Evolutionary conservation across 2,113 vertebrate species (phyloP).

Genomic region (Ivindomyrus marchei): DNA sequence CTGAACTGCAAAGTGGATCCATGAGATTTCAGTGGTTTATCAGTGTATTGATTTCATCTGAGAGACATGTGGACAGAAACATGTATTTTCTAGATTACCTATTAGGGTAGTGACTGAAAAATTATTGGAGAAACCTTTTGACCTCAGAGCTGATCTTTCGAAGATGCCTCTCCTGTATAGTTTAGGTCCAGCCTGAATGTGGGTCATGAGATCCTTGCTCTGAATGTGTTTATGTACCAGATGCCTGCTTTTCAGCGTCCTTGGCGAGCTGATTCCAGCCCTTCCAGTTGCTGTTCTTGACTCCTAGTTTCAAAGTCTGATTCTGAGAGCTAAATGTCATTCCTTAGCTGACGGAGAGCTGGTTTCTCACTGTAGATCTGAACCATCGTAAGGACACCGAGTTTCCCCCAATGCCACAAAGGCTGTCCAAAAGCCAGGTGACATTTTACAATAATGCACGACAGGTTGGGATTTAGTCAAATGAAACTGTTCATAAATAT

Average conservation of each 20-base stretch:
- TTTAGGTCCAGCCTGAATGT: background rate
- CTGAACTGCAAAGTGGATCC: background rate
- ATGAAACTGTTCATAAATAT: conserved; percentile 59
- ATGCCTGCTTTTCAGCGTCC: background rate
- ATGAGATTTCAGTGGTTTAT: background rate
- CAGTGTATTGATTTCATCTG: background rate
- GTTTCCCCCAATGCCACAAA: conserved; percentile 5
- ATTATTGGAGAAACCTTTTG: background rate
- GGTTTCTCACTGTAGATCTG: background rate
- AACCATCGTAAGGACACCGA: background rate
- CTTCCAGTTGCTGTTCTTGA: background rate
- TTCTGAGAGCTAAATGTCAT: background rate
- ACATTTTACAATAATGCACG: conserved; percentile 58
- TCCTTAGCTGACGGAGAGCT: background rate
- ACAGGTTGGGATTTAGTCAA: conserved; percentile 48
- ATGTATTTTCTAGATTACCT: background rate
- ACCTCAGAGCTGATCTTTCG: background rate
- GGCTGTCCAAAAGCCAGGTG: conserved; percentile 57
- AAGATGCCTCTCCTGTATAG: background rate
- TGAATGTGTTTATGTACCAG: background rate
- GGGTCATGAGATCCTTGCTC: background rate
- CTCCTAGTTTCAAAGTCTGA: background rate
- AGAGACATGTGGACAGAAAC: background rate
- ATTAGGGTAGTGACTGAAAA: background rate
- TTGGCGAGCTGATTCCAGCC: background rate